phyloP scores from a whole-genome alignment of 2,113 vertebrate species.

The Eretmochelys imbricata region DNA sequence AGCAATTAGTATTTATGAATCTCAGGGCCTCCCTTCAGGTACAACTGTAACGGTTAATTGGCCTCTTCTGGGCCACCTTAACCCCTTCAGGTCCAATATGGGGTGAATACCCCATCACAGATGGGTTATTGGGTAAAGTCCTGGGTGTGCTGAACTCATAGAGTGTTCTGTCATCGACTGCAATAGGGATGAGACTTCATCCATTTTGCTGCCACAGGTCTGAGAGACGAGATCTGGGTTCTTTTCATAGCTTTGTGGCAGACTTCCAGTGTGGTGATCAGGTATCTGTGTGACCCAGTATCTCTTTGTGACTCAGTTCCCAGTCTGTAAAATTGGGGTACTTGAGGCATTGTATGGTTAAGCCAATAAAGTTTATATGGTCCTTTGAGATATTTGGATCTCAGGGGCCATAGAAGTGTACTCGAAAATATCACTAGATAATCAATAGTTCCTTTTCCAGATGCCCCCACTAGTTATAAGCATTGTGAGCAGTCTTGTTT shows the following conservation, averaged over 20 bases:
- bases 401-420: background rate
- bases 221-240: background rate
- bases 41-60: background rate
- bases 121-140: background rate
- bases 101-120: background rate
- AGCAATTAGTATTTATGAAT: background rate
- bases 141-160: background rate
- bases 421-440: background rate
- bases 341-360: background rate
- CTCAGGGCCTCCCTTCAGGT: background rate
- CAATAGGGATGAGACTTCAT: background rate
- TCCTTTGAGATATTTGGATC: background rate
- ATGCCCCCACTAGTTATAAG: background rate
- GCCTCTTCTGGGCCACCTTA: background rate
- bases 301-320: background rate
- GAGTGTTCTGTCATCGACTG: background rate
- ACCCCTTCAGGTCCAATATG: background rate
- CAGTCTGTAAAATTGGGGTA: background rate
- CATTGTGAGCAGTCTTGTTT: background rate
- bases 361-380: background rate
- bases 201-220: background rate
- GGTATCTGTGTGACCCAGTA: background rate
- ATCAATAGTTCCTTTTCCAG: background rate
- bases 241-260: background rate
- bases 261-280: background rate